Percentiles rank a stretch among this genome's conserved stretches.
Evolutionary conservation across 2,888 invertebrate species (phyloP).

Genomic region (Caenorhabditis angaria): DNA sequence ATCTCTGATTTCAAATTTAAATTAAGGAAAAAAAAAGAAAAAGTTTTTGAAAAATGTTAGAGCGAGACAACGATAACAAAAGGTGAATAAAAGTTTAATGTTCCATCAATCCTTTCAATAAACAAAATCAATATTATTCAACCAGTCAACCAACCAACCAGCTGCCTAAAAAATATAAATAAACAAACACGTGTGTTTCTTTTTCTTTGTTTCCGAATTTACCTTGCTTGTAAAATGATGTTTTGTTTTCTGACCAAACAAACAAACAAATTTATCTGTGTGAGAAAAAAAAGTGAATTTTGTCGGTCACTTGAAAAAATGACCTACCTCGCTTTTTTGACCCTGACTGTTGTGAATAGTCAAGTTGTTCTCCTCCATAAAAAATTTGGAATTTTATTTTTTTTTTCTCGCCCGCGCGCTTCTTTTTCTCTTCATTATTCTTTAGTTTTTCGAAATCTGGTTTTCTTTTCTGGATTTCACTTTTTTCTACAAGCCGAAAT

Average conservation of each 20-base stretch:
- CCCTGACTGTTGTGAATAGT: not conserved
- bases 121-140: conserved; percentile 4
- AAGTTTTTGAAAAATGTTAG: not conserved
- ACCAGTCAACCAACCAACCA: not conserved
- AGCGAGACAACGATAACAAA: not conserved
- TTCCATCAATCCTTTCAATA: not conserved
- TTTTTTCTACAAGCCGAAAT: conserved; percentile 17
- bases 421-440: not conserved
- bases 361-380: conserved; percentile 2
- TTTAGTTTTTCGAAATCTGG: not conserved
- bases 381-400: not conserved
- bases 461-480: not conserved
- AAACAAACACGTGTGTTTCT: not conserved
- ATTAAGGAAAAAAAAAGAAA: too few relatives aligned
- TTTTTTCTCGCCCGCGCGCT: not conserved
- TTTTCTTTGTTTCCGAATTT: too few relatives aligned
- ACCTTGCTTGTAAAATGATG: too few relatives aligned
- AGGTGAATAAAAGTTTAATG: not conserved
- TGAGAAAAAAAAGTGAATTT: not conserved
- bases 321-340: not conserved
- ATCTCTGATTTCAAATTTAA: too few relatives aligned
- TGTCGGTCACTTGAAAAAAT: conserved; percentile 4
- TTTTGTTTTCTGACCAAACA: too few relatives aligned
- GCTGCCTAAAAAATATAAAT: not conserved
- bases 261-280: not conserved